Conservation (phyloP, 1,140 invertebrate genomes). For the Hylyphantes graminicola region DNA sequence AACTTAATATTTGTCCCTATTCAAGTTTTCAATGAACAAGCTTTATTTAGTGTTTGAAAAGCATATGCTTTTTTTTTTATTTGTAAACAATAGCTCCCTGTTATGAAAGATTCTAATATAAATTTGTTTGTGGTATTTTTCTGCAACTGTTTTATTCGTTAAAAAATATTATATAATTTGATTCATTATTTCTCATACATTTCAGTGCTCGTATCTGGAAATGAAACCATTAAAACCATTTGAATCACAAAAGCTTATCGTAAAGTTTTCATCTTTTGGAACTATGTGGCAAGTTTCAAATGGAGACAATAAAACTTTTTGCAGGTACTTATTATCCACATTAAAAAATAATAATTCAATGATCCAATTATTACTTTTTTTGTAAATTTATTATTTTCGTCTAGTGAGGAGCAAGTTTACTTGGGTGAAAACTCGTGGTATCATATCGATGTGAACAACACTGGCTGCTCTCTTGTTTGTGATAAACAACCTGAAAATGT, state of each 20-base stretch:
- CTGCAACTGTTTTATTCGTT: no score
- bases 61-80: no score
- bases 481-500: conserved; percentile 12
- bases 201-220: conserved; percentile 23
- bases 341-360: conserved; percentile 1
- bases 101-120: no score
- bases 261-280: conserved; percentile 31
- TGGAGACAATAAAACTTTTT: conserved; percentile 12
- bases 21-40: no score
- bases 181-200: neutral
- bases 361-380: neutral
- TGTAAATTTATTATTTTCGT: neutral
- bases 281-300: conserved; percentile 26
- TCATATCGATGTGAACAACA: conserved; percentile 36
- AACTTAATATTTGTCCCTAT: no score
- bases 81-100: no score
- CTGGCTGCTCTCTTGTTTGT: conserved; percentile 21
- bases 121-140: no score
- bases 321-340: conserved; percentile 20
- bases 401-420: neutral
- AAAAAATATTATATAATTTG: no score
- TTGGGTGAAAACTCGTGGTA: conserved; percentile 37
- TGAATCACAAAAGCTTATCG: conserved; percentile 3
- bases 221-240: neutral
- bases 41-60: no score